These are phyloP conservation scores for Bombus superbus DNA, from an alignment of 1,140 invertebrate species.

Conservation along the genomic window DNA sequence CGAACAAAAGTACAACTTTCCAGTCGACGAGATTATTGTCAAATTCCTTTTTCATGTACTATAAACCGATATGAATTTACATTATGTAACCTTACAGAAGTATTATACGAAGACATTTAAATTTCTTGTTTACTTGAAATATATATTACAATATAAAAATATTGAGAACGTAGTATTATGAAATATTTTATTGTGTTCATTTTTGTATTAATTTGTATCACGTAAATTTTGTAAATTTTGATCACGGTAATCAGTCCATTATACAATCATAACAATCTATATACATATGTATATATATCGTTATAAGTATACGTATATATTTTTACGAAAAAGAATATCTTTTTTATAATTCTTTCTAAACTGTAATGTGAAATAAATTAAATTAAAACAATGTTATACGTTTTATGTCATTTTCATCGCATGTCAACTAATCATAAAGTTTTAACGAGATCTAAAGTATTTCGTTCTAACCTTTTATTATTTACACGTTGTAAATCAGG, in stretches of 20 bases:
- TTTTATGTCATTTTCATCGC: constrained; percentile 37
- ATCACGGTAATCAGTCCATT: neutral
- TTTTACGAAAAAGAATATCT: neutral
- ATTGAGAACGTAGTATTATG: neutral
- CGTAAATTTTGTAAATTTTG: no score
- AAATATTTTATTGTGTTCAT: neutral
- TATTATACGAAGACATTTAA: neutral
- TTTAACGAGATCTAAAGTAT: constrained; percentile 52
- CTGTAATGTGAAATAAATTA: neutral
- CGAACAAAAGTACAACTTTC: neutral
- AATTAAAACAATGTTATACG: constrained; percentile 58
- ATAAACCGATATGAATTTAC: neutral
- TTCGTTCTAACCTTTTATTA: constrained; percentile 58
- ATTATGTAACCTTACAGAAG: neutral
- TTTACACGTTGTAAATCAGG: constrained; percentile 71
- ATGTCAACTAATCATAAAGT: constrained; percentile 56
- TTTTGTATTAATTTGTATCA: neutral
- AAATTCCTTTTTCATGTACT: neutral
- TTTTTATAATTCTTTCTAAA: neutral
- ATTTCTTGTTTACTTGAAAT: constrained; percentile 4
- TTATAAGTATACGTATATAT: neutral
- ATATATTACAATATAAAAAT: neutral
- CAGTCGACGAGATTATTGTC: neutral
- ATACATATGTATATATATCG: neutral
- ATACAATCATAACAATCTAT: neutral